Percentiles rank a stretch among this genome's conserved stretches.
These are phyloP conservation scores for Tarsius wallacei DNA, from an alignment of 2,797 vertebrate genomes.

Conservation along the genomic window DNA sequence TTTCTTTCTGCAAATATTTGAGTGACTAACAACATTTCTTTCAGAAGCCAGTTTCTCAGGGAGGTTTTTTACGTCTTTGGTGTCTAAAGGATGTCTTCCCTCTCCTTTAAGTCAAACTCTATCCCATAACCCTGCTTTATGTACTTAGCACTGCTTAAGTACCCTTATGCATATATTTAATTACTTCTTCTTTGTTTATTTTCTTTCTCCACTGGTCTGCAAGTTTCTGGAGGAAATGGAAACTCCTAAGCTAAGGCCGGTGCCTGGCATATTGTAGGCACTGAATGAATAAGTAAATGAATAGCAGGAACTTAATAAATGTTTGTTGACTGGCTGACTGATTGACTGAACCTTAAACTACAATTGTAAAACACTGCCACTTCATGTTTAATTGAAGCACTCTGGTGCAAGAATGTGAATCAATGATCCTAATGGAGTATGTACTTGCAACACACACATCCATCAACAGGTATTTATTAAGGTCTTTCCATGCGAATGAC, in stretches of 20 bases:
- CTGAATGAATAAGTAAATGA: conserved; percentile 28
- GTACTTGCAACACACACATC: background rate
- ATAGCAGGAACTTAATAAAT: conserved; percentile 16
- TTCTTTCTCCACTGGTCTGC: background rate
- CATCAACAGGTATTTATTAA: background rate
- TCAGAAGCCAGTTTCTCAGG: background rate
- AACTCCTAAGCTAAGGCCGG: background rate
- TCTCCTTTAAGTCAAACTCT: background rate
- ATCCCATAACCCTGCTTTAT: background rate
- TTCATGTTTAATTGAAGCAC: conserved; percentile 44
- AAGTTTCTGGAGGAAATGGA: conserved; percentile 42
- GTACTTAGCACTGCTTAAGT: background rate
- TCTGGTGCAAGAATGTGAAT: background rate
- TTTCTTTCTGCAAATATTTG: conserved; percentile 7
- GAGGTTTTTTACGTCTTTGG: background rate
- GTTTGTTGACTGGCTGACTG: conserved; percentile 55
- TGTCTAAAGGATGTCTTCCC: background rate
- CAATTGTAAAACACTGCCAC: conserved; percentile 24
- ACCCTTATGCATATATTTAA: background rate
- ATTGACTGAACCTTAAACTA: conserved; percentile 14
- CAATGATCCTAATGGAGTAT: background rate
- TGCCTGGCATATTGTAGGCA: background rate
- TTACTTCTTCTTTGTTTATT: background rate
- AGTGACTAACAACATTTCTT: background rate
- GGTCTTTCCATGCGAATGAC: background rate